These are phyloP conservation scores for Glyptemys insculpta DNA, from an alignment of 2,797 vertebrate species.

Conservation along the genomic window DNA sequence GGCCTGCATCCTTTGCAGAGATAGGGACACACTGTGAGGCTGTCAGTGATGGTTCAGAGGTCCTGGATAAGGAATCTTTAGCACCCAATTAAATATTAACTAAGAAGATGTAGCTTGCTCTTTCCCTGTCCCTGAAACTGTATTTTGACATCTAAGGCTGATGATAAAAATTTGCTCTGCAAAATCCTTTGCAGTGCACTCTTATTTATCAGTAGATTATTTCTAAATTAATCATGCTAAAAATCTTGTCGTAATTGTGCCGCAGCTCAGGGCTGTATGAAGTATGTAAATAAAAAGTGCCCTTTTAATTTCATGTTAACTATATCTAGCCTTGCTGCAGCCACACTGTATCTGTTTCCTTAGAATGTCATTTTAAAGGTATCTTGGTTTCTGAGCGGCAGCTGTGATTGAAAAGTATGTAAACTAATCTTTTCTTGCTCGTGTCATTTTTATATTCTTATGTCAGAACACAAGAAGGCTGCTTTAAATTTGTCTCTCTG, in stretches of 20 bases:
- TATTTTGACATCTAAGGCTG: slow-evolving; percentile 74
- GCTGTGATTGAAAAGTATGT: slow-evolving; percentile 88
- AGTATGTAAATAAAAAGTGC: slow-evolving; percentile 71
- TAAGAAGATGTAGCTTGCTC: slow-evolving; percentile 70
- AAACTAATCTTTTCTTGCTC: slow-evolving; percentile 87
- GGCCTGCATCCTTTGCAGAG: slow-evolving; percentile 68
- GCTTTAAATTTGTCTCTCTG: slow-evolving; percentile 86
- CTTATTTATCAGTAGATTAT: slow-evolving; percentile 73
- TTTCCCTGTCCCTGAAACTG: slow-evolving; percentile 71
- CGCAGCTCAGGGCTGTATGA: slow-evolving; percentile 28
- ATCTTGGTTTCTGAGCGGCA: slow-evolving; percentile 85
- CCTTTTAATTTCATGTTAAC: slow-evolving; percentile 73
- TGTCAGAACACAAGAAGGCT: slow-evolving; percentile 85
- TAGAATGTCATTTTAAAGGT: slow-evolving; percentile 84
- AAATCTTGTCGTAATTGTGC: slow-evolving; percentile 74
- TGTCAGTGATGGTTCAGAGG: slow-evolving; percentile 72
- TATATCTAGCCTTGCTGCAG: slow-evolving; percentile 62
- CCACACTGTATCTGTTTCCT: slow-evolving; percentile 75
- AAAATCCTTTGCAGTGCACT: slow-evolving; percentile 63
- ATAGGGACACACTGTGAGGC: slow-evolving; percentile 62
- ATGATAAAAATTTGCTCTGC: slow-evolving; percentile 66
- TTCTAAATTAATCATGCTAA: slow-evolving; percentile 73
- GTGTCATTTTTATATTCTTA: slow-evolving; percentile 86
- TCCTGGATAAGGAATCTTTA: slow-evolving; percentile 76
- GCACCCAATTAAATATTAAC: slow-evolving; percentile 81